Base-by-base conservation (phyloP, 1,140 invertebrate species). In the Drosophila persimilis region DNA sequence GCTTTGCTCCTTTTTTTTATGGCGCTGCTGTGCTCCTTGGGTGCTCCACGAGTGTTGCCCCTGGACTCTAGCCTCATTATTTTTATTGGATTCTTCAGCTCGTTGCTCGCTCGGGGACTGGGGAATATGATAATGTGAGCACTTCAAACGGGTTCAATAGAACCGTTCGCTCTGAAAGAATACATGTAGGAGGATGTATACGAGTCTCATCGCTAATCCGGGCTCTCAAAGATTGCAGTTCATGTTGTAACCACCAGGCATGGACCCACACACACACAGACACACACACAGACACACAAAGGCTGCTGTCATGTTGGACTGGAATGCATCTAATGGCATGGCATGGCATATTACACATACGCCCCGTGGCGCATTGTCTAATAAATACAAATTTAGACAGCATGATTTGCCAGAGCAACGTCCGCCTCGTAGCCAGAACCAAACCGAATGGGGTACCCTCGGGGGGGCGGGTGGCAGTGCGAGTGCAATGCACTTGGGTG, bases 321-420 rank as follows among this genome's bases (percentile, higher is more conserved):
- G 81, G 83, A 77, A 81, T 85, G 81, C 81, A 67, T 75, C 72
- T 85, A 85, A 86, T 85, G 74, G 81, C 66, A 65, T 65, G 31
- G 60, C 60, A 31, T 63, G 52, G 64, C 81, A 85, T 85, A 85
- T 86, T 86, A 88, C 83, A 83, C 83, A 88, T 88, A 88, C 83
- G 83, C 83, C 83, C 83, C 61, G 67, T 88, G 78, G 83, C 75
- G 83, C 75, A 50, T 65, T 70, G 81, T 77, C 81, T 86, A 86
- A 85, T 85, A 85, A 85, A 85, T 85, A 85, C 81, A 81, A 86
- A 86, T 85, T 86, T 85, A 67, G 83, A 85, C 81, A 81, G 81
- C 73, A 59, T 72, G 66, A 83, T 81, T 86, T 80, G 77, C 76
- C 70, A 47, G 64, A 51, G 41, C 47, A 56, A 56, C 45, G 20